Base-by-base conservation (phyloP, 2,797 vertebrate genomes). In the Caiman crocodilus region DNA sequence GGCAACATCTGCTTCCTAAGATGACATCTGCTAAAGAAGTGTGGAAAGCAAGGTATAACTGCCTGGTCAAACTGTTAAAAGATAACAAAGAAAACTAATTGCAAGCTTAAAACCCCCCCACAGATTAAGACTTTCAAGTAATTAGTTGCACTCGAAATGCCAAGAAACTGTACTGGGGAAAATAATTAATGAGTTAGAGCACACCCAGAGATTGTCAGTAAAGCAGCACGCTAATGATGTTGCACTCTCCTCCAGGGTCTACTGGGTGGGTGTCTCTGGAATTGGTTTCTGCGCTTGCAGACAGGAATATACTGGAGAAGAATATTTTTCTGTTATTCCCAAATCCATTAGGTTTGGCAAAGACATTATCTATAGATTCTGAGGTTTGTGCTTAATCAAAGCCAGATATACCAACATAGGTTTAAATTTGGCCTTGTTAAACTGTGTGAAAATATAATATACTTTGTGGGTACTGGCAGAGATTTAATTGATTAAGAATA, bases 41-140 rank as follows among this genome's bases (percentile, higher is more conserved):
- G 0, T 92, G 88, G 82, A 94, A 89, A 93, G 25, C 91, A 90
- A 87, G 89, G 96, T 95, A 91, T 96, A 96, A 90, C 82, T 96
- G 90, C 96, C 97, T 97, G 97, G 93, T 96, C 90, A 93, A 96
- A 96, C 69, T 87, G 85, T 95, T 94, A 89, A 91, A 94, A 96
- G 96, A 97, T 96, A 93, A 97, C 90, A 95, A 97, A 97, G 89
- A 97, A 97, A 95, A 98, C 96, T 97, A 96, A 95, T 96, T 96
- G 96, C 91, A 93, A 94, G 87, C 3, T 89, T 86, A 92, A 82
- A 95, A 64, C 61, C 67, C 82, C 88, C 93, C 95, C 90, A 79
- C 50, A 94, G 95, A 97, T 93, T 96, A 97, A 96, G 92, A 95
- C 97, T 97, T 97, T 96, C 94, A 92, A 94, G 95, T 97, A 98